These are phyloP conservation scores for Erebia ligea DNA, from an alignment of 2,888 invertebrate species.

Conservation along the genomic window DNA sequence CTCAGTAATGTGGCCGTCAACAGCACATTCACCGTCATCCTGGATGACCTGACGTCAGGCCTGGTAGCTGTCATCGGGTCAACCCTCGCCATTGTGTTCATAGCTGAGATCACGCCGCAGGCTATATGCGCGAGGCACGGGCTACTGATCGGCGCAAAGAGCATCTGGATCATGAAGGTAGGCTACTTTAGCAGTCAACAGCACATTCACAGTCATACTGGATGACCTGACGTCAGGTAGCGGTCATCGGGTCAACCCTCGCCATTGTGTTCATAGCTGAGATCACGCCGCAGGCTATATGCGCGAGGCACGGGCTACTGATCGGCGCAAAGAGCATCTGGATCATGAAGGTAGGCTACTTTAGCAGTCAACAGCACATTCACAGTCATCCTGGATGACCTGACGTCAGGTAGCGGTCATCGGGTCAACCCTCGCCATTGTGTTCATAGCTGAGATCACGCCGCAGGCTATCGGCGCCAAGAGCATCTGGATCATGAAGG, in stretches of 20 bases:
- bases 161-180: conserved; percentile 89
- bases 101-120: conserved; percentile 98
- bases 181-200: background rate
- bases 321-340: conserved; percentile 98
- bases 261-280: conserved; percentile 99
- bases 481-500: conserved; percentile 86
- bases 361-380: conserved; percentile 96
- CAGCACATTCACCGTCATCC: conserved; percentile 96
- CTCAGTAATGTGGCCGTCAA: conserved; percentile 97
- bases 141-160: conserved; percentile 96
- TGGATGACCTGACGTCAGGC: conserved; percentile 97
- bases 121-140: conserved; percentile 98
- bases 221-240: background rate
- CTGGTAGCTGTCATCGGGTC: conserved; percentile 95
- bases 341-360: no score
- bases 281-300: conserved; percentile 98
- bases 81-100: conserved; percentile 96
- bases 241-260: conserved; percentile 92
- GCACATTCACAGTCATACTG: no score
- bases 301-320: conserved; percentile 96
- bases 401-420: conserved; percentile 97
- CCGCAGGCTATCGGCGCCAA: conserved; percentile 98
- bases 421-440: conserved; percentile 96
- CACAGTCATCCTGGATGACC: conserved; percentile 96
- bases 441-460: conserved; percentile 98